Evolutionary conservation across 92 coral and sea anemone species (phyloP), one percentile per base, ranked within the genome.

Genomic region (Phenganax stokvisi): DNA sequence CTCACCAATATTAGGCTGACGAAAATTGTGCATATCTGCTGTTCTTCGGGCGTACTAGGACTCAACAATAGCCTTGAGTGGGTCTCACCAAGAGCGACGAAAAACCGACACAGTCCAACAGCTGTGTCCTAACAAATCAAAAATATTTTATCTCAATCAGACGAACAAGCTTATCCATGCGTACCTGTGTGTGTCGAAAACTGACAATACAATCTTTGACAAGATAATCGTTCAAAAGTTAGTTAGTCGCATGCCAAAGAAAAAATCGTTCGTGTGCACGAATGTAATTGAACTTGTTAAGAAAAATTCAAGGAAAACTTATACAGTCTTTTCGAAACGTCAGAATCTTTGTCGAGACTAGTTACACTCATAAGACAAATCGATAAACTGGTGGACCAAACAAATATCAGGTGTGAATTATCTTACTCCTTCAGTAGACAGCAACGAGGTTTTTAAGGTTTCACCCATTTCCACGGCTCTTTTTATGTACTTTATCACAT

Each of bases 51-150:
- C 7, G 90, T 72, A 28, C 89, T 97, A 71, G 96, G 90, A 54
- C 85, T 83, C 52, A 96, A 62, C 52, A 96, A 77, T 30, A 92
- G 69, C 29, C 82, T 92, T 51, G 89, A 76, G 71, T 96, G 96
- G 1, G 91, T 90, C 85, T 96, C 99, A 55, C 89, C 90, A 59
- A 92, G 81, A 3, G 97, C 90, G 37, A 90, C 93, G 71, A 92
- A 20, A 47, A 96, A 85, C 9, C 97, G 90, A 73, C 99, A 96
- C 37, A 96, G 71, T 9, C 97, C 99, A 54, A 88, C 85, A n/a
- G 91, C 88, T n/a, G 86, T 75, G 68, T 96, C 99, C 99, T 96
- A 69, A 12, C 31, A 71, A n/a, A 54, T 10, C 10, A 71, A 20
- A 25, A n/a, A 52, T 10, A 16, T 7, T 15, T 17, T 30, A 68